Conservation (phyloP, 2,888 invertebrate genomes). For the Gnatocerus cornutus region DNA sequence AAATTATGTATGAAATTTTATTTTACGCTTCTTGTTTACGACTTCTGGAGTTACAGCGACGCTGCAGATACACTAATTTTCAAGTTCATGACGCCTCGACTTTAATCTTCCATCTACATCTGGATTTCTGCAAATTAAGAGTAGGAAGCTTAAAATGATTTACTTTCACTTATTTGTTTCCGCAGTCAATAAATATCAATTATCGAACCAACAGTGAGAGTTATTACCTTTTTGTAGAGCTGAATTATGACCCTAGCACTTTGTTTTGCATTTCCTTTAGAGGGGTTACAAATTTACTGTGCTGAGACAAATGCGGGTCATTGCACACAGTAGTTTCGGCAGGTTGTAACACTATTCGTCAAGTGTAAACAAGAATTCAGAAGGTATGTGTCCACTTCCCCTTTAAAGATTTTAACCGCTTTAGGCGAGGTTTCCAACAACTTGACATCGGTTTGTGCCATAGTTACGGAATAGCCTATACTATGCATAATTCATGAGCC, state of each 20-base stretch:
- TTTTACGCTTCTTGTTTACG: slow-evolving; percentile 28
- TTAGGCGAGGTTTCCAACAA: slow-evolving; percentile 35
- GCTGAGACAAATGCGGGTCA: slow-evolving; percentile 27
- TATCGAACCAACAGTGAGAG: background rate
- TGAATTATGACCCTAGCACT: slow-evolving; percentile 6
- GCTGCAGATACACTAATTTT: slow-evolving; percentile 32
- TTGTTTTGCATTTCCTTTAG: slow-evolving; percentile 14
- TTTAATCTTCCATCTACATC: slow-evolving; percentile 35
- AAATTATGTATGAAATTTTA: slow-evolving; percentile 31
- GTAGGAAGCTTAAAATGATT: slow-evolving; percentile 20
- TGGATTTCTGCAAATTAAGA: slow-evolving; percentile 19
- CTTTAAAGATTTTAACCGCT: slow-evolving; percentile 40
- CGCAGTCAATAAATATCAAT: slow-evolving; percentile 16
- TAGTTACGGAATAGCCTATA: slow-evolving; percentile 34
- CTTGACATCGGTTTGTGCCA: slow-evolving; percentile 41
- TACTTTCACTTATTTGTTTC: slow-evolving; percentile 16
- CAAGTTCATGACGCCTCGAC: slow-evolving; percentile 19
- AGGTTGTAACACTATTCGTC: slow-evolving; percentile 21
- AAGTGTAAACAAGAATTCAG: slow-evolving; percentile 27
- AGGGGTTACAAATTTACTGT: slow-evolving; percentile 5
- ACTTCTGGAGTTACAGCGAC: slow-evolving; percentile 17
- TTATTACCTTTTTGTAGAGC: background rate
- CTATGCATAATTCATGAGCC: slow-evolving; percentile 33
- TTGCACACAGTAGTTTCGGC: slow-evolving; percentile 4
- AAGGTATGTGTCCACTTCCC: slow-evolving; percentile 38